A percentile compares a stretch with the other conserved stretches of the same genome.
phyloP scores from a whole-genome alignment of 1,140 invertebrate species.

The Zaprionus ornatus region DNA sequence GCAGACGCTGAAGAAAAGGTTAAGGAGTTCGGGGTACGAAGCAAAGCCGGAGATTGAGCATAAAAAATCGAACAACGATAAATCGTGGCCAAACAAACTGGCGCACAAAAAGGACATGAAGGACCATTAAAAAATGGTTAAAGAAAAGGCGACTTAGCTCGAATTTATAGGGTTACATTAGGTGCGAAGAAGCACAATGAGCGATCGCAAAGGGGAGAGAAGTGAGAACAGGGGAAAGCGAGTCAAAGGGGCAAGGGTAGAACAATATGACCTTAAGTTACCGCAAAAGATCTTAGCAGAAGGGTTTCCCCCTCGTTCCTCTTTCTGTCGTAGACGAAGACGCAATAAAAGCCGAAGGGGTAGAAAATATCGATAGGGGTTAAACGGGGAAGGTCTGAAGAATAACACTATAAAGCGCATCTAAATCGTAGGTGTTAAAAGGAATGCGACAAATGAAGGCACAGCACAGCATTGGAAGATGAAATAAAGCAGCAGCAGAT shows the following conservation, averaged over 20 bases:
- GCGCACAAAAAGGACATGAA: conserved; percentile 47
- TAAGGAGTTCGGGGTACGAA: conserved; percentile 53
- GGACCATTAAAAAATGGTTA: conserved; percentile 63
- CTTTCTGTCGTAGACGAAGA: conserved; percentile 12
- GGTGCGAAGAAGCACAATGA: conserved; percentile 47
- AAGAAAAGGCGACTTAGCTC: conserved; percentile 40
- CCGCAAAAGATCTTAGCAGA: conserved; percentile 43
- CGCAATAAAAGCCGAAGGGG: conserved; percentile 53
- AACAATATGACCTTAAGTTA: conserved; percentile 50
- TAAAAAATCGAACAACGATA: conserved; percentile 64
- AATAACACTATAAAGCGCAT: conserved; percentile 18
- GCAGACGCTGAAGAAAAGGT: conserved; percentile 31
- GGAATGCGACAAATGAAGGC: conserved; percentile 39
- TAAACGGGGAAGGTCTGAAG: not conserved
- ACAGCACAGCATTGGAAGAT: not conserved
- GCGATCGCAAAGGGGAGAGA: not conserved
- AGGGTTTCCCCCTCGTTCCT: conserved; percentile 10
- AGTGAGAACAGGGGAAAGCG: not conserved
- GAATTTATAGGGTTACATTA: conserved; percentile 57
- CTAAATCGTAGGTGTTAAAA: conserved; percentile 64
- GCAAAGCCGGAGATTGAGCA: conserved; percentile 47
- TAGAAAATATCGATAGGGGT: conserved; percentile 10
- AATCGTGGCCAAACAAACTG: conserved; percentile 54
- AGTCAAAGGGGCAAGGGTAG: conserved; percentile 23
- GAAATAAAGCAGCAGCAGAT: not conserved